Evolutionary conservation across 2,797 vertebrate species (phyloP).

Genomic region (Eleutherodactylus coqui): DNA sequence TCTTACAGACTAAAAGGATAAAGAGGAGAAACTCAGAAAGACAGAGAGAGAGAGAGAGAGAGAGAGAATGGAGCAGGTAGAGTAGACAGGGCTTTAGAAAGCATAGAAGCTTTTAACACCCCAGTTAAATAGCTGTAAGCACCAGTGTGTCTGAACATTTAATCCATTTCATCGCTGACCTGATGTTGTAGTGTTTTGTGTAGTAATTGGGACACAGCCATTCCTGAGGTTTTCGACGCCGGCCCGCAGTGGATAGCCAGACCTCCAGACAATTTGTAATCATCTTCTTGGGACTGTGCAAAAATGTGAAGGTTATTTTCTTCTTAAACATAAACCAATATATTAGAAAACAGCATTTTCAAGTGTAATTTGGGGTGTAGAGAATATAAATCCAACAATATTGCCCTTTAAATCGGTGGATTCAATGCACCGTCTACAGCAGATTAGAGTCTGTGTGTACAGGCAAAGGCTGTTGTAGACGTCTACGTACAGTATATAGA

Average conservation of each 20-base stretch:
- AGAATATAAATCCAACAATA: neutral
- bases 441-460: neutral
- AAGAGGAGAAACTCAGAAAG: conserved; percentile 86
- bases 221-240: conserved; percentile 74
- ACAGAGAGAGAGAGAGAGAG: conserved; percentile 67
- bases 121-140: conserved; percentile 81
- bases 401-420: neutral
- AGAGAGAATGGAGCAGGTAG: conserved; percentile 83
- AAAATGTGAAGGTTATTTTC: neutral
- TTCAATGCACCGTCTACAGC: neutral
- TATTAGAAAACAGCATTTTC: neutral
- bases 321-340: neutral
- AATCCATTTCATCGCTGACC: conserved; percentile 86
- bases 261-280: conserved; percentile 62
- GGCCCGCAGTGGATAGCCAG: conserved; percentile 74
- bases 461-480: neutral
- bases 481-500: neutral
- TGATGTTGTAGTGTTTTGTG: conserved; percentile 73
- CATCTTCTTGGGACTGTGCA: neutral
- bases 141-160: conserved; percentile 86
- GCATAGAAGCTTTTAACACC: conserved; percentile 78
- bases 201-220: conserved; percentile 82
- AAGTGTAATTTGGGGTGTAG: neutral
- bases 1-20: conserved; percentile 96
- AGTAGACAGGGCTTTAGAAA: conserved; percentile 79